Percentiles rank a stretch among this genome's conserved stretches.
Conservation (phyloP, 2,888 invertebrate genomes). For the Glyphotaelius pellucidus region DNA sequence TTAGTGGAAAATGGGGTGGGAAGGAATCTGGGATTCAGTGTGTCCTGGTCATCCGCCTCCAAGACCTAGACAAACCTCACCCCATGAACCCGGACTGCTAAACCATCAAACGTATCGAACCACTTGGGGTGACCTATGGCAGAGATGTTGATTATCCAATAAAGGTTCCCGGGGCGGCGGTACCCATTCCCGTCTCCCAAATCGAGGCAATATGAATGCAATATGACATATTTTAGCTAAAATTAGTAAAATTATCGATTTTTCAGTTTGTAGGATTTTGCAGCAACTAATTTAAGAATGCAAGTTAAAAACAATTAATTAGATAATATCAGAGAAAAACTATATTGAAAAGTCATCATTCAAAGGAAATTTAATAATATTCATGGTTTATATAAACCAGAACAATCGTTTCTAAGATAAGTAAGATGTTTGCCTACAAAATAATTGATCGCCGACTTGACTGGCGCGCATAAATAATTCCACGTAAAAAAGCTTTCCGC, state of each 20-base stretch:
- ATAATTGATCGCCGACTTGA: not conserved
- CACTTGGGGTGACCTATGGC: too few relatives aligned
- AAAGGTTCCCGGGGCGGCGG: too few relatives aligned
- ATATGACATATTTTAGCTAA: not conserved
- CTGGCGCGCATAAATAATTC: slow-evolving; percentile 52
- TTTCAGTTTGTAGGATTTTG: not conserved
- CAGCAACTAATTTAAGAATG: not conserved
- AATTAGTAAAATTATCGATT: not conserved
- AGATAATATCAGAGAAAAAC: not conserved
- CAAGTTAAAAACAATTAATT: not conserved
- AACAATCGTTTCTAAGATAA: not conserved
- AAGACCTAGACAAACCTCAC: too few relatives aligned
- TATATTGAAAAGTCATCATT: not conserved
- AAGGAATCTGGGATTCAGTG: too few relatives aligned
- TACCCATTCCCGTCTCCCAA: too few relatives aligned
- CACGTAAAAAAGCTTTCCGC: slow-evolving; percentile 50
- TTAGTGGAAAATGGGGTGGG: too few relatives aligned
- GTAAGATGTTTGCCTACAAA: not conserved
- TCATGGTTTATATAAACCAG: not conserved
- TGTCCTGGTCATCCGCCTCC: too few relatives aligned
- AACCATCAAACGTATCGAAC: too few relatives aligned
- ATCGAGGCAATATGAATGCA: not conserved
- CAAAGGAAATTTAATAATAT: not conserved
- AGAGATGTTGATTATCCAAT: too few relatives aligned
- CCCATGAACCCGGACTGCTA: too few relatives aligned